Conservation (phyloP, 2,888 invertebrate species). For the Phortica okadai region DNA sequence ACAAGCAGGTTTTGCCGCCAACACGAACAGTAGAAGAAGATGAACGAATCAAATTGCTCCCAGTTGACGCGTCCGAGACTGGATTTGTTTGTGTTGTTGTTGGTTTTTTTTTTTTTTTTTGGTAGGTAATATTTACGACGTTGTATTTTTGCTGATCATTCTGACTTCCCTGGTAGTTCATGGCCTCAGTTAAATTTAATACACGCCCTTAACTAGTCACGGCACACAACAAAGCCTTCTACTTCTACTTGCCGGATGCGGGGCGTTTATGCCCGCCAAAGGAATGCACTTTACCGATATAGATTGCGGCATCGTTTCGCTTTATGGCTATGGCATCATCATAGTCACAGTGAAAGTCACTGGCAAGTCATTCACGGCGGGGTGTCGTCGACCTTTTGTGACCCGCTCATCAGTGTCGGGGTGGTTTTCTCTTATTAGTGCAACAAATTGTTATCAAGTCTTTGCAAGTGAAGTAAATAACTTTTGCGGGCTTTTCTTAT, state of each 20-base stretch:
- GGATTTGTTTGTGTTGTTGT: conserved; percentile 5
- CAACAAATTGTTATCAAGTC: conserved; percentile 5
- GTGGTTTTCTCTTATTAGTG: background rate
- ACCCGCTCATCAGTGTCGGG: background rate
- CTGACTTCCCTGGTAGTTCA: background rate
- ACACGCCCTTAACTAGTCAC: too few species aligned
- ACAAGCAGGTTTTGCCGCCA: background rate
- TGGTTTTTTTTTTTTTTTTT: background rate
- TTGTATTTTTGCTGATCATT: conserved; percentile 24
- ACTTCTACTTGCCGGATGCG: too few species aligned
- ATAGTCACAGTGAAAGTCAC: too few species aligned
- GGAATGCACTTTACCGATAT: background rate
- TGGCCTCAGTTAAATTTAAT: background rate
- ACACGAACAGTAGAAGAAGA: background rate
- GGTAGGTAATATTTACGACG: conserved; percentile 16
- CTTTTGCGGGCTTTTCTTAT: background rate
- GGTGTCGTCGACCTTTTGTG: conserved; percentile 5
- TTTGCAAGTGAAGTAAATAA: background rate
- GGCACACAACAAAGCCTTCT: too few species aligned
- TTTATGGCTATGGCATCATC: too few species aligned
- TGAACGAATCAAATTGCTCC: background rate
- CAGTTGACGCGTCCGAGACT: background rate
- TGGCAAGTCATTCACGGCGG: background rate
- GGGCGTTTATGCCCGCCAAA: too few species aligned
- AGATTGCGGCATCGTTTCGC: too few species aligned